Conservation (phyloP, 2,113 vertebrate species). For the Aphyosemion australe region DNA sequence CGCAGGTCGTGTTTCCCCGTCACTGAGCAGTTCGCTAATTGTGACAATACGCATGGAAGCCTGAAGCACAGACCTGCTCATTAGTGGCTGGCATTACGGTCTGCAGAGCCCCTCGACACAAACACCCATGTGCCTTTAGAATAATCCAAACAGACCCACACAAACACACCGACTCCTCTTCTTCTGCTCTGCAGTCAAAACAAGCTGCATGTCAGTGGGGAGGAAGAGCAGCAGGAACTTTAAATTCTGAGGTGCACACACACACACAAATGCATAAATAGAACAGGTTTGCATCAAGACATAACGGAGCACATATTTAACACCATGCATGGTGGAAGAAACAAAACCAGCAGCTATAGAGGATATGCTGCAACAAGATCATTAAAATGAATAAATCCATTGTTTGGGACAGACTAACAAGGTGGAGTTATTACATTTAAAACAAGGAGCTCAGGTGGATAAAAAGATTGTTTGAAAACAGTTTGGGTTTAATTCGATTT, state of each 20-base stretch:
- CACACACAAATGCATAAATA: not conserved
- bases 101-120: conserved; percentile 23
- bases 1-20: conserved; percentile 26
- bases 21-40: conserved; percentile 52
- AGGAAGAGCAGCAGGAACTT: conserved; percentile 21
- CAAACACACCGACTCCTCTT: not conserved
- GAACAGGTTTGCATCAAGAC: not conserved
- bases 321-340: not conserved
- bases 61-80: conserved; percentile 47
- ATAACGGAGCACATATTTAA: not conserved
- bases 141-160: conserved; percentile 11
- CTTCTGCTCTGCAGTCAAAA: conserved; percentile 26
- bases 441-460: no score
- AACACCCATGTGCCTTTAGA: conserved; percentile 24
- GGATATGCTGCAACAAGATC: no score
- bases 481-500: no score
- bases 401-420: no score
- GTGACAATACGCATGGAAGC: conserved; percentile 23
- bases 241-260: not conserved
- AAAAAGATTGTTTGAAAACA: no score
- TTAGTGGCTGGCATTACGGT: conserved; percentile 38
- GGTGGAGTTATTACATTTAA: no score
- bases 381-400: no score
- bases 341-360: not conserved
- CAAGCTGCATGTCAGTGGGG: conserved; percentile 39